phyloP scores from a whole-genome alignment of 1,140 invertebrate genomes.

The Magallana gigas region DNA sequence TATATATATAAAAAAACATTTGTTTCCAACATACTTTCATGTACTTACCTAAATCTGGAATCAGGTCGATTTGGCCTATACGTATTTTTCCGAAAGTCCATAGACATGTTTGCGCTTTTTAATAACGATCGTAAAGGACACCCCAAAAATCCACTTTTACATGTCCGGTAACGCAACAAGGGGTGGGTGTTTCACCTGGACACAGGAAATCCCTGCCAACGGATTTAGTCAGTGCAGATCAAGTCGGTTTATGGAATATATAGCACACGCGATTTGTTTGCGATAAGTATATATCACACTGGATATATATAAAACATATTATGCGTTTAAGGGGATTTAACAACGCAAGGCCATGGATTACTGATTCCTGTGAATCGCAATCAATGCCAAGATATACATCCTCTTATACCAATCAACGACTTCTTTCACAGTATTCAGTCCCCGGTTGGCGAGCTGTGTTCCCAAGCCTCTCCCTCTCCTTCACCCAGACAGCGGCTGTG shows the following conservation, averaged over 20 bases:
- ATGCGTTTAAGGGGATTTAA: not conserved
- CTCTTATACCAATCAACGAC: not conserved
- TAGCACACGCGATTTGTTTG: not conserved
- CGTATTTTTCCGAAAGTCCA: conserved; percentile 59
- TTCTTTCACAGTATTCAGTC: not conserved
- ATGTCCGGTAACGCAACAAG: not conserved
- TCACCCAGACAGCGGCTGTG: not conserved
- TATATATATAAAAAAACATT: too few species aligned
- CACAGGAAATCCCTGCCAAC: conserved; percentile 15
- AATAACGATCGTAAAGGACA: not conserved
- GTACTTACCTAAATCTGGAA: conserved; percentile 54
- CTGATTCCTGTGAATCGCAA: conserved; percentile 24
- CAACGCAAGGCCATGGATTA: conserved; percentile 7
- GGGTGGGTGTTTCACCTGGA: not conserved
- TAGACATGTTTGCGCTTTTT: conserved; percentile 50
- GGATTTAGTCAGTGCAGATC: conserved; percentile 11
- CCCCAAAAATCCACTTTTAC: not conserved
- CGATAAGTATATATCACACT: conserved; percentile 25
- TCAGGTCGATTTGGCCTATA: conserved; percentile 56
- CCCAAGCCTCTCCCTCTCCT: not conserved
- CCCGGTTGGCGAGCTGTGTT: not conserved
- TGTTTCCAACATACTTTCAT: too few species aligned
- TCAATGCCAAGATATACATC: conserved; percentile 25
- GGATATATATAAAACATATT: conserved; percentile 7
- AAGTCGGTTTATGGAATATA: conserved; percentile 6